phyloP scores from a whole-genome alignment of 1,140 invertebrate species.

The Dolichoris vasculosae region DNA sequence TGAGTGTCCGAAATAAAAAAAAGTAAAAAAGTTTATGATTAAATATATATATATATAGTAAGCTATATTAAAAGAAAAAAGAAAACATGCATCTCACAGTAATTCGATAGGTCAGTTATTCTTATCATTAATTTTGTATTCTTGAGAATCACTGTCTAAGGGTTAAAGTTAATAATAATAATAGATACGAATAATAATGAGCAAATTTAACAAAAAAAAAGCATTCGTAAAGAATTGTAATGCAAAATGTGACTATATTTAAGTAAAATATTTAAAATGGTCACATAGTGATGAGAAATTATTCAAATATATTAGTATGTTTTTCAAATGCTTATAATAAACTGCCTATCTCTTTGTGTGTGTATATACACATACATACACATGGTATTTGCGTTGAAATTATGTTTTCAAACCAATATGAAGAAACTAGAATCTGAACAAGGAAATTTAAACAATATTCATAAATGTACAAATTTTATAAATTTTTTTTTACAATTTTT shows the following conservation, averaged over 20 bases:
- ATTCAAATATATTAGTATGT: conserved; percentile 51
- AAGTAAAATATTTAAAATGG: not conserved
- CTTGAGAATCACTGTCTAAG: conserved; percentile 1
- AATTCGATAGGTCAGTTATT: conserved; percentile 34
- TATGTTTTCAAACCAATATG: conserved; percentile 42
- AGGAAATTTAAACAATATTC: not conserved
- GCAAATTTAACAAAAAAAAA: conserved; percentile 66
- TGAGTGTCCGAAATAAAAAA: not conserved
- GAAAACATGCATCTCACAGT: conserved; percentile 22
- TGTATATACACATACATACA: conserved; percentile 61
- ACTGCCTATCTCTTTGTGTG: too few relatives aligned
- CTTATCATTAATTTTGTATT: conserved; percentile 19
- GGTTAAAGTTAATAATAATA: conserved; percentile 39
- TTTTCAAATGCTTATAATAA: conserved; percentile 55
- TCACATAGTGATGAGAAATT: conserved; percentile 12
- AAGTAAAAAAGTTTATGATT: conserved; percentile 26
- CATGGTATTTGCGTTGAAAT: conserved; percentile 54
- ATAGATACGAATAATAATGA: conserved; percentile 54
- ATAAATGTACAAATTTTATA: conserved; percentile 43
- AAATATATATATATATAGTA: conserved; percentile 51
- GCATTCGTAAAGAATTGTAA: conserved; percentile 55
- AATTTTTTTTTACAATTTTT: not conserved
- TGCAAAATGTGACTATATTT: conserved; percentile 52
- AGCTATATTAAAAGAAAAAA: conserved; percentile 39
- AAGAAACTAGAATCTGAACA: conserved; percentile 26